Evolutionary conservation across 1,140 invertebrate species (phyloP).

Genomic region (Nasonia longicornis): DNA sequence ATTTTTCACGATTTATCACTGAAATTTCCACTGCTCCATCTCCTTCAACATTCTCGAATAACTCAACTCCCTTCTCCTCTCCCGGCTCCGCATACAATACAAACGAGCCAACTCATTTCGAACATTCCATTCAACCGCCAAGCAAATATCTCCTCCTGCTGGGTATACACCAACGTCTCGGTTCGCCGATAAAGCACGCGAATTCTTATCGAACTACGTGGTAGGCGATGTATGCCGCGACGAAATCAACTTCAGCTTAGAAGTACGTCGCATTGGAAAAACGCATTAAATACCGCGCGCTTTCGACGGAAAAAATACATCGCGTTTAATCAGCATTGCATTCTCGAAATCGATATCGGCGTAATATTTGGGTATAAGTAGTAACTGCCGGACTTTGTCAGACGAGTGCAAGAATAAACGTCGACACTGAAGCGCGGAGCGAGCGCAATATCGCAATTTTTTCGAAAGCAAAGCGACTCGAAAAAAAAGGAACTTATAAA

Average conservation of each 20-base stretch:
- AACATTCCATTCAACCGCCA: conserved; percentile 2
- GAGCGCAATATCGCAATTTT: not conserved
- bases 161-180: not conserved
- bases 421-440: not conserved
- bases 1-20: not conserved
- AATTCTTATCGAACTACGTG: conserved; percentile 1
- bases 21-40: not conserved
- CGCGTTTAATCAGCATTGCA: not conserved
- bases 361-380: not conserved
- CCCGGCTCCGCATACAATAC: not conserved
- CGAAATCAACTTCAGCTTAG: not conserved
- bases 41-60: not conserved
- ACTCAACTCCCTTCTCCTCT: not conserved
- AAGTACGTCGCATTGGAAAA: not conserved
- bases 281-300: not conserved
- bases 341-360: too few relatives aligned
- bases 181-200: not conserved
- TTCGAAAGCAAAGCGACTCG: not conserved
- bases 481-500: conserved; percentile 20
- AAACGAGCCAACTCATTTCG: conserved; percentile 1
- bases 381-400: not conserved
- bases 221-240: not conserved
- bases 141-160: not conserved
- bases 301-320: not conserved
- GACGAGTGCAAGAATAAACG: not conserved